phyloP scores from a whole-genome alignment of 37 sponge, comb jelly and placozoan genomes.

The Agelas oroides region DNA sequence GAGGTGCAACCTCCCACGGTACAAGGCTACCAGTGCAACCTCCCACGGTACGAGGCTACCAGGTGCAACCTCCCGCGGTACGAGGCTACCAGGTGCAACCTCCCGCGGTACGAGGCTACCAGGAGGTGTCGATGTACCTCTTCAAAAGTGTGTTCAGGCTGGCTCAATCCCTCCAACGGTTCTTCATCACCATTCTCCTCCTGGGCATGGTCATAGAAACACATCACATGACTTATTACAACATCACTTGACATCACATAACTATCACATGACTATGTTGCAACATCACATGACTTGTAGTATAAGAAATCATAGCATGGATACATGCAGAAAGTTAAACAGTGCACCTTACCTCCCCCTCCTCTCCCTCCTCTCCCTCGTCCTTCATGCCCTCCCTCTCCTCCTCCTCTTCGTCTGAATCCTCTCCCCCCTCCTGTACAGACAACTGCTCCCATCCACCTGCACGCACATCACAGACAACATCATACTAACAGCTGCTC shows the following conservation, averaged over 20 bases:
- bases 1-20: too few relatives aligned
- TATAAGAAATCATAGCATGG: too few relatives aligned
- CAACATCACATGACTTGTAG: too few relatives aligned
- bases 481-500: neutral
- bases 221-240: too few relatives aligned
- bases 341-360: slow-evolving; percentile 41
- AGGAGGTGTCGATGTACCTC: neutral
- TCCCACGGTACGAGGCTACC: too few relatives aligned
- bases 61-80: too few relatives aligned
- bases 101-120: too few relatives aligned
- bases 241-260: neutral
- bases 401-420: slow-evolving; percentile 71
- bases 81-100: too few relatives aligned
- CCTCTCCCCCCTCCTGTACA: slow-evolving; percentile 29
- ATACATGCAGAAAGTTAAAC: too few relatives aligned
- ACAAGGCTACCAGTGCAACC: too few relatives aligned
- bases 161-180: too few relatives aligned
- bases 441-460: neutral
- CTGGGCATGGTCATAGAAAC: neutral
- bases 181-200: neutral
- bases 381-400: slow-evolving; percentile 33
- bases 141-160: too few relatives aligned
- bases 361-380: slow-evolving; percentile 52
- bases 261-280: neutral
- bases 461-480: slow-evolving; percentile 22